Percentiles rank a stretch among this genome's conserved stretches.
These are phyloP conservation scores for Phodopus roborovskii DNA, from an alignment of 2,113 vertebrate genomes.

Conservation along the genomic window DNA sequence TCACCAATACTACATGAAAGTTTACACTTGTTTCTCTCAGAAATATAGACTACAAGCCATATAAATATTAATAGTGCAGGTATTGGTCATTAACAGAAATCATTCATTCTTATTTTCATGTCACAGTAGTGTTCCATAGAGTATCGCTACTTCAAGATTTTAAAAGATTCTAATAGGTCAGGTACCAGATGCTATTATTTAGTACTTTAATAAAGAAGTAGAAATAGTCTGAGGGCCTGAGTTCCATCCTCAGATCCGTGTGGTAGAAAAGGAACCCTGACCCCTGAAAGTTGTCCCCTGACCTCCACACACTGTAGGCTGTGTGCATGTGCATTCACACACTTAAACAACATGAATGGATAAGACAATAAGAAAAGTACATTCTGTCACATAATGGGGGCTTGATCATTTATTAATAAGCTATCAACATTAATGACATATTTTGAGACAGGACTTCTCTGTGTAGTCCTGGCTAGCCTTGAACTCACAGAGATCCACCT, in stretches of 20 bases:
- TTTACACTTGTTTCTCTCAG: neutral
- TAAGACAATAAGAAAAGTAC: neutral
- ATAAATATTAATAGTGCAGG: neutral
- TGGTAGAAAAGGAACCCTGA: neutral
- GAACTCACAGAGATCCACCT: neutral
- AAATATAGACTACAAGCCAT: neutral
- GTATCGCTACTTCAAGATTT: neutral
- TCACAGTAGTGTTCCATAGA: neutral
- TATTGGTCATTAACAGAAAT: neutral
- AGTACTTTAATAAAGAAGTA: neutral
- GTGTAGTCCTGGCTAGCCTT: too few species aligned
- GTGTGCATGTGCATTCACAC: neutral
- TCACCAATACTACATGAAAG: slow-evolving; percentile 17
- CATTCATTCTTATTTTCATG: neutral
- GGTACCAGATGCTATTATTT: neutral
- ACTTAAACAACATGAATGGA: neutral
- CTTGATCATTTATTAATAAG: neutral
- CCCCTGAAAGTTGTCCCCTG: neutral
- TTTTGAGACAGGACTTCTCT: neutral
- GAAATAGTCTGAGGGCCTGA: neutral
- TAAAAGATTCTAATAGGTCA: neutral
- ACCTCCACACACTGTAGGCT: too few species aligned
- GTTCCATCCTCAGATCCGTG: neutral
- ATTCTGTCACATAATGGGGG: neutral
- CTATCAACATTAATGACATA: neutral